phyloP scores from a whole-genome alignment of 2,113 vertebrate species.

The Pardalotus punctatus region DNA sequence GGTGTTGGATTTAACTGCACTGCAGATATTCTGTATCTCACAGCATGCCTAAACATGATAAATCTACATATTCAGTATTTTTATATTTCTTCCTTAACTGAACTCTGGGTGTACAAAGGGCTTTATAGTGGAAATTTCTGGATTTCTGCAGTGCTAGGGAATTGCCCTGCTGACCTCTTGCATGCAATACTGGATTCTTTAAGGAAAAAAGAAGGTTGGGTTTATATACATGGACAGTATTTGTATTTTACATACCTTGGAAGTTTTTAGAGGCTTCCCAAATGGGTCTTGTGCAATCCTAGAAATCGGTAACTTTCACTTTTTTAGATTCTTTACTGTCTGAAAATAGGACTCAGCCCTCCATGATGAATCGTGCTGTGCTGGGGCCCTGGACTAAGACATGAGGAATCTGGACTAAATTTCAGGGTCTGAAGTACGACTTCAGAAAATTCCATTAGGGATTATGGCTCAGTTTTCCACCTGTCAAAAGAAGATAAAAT shows the following conservation, averaged over 20 bases:
- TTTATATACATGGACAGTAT: background rate
- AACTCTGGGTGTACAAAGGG: background rate
- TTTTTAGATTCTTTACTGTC: background rate
- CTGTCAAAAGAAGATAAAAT: slow-evolving; percentile 24
- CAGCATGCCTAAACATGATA: background rate
- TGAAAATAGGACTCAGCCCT: background rate
- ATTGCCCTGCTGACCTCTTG: background rate
- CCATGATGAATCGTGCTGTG: background rate
- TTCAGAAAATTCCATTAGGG: background rate
- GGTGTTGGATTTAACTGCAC: background rate
- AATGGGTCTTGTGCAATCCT: background rate
- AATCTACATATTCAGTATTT: background rate
- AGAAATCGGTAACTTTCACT: background rate
- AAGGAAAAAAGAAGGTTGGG: background rate
- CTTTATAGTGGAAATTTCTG: background rate
- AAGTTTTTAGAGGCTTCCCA: background rate
- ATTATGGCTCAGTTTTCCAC: background rate
- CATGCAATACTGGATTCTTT: background rate
- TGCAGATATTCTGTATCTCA: background rate
- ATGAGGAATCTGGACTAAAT: background rate
- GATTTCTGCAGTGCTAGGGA: background rate
- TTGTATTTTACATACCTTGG: background rate
- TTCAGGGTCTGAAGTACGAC: background rate
- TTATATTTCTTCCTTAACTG: background rate
- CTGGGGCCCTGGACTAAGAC: background rate